Evolutionary conservation across 23 tunicate genomes (phyloP).

Genomic region (Botrylloides violaceus): DNA sequence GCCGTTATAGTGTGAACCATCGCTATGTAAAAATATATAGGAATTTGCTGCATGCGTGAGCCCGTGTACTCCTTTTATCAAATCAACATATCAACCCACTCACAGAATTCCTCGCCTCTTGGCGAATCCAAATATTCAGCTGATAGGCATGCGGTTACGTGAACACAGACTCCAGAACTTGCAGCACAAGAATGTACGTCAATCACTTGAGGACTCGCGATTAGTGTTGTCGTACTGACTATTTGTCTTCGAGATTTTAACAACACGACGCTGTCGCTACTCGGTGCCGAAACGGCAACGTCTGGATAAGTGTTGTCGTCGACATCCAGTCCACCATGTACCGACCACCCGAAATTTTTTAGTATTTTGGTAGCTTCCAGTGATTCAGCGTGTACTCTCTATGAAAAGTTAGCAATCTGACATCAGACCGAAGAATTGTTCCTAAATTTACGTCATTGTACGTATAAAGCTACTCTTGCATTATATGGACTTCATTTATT

Average conservation of each 20-base stretch:
- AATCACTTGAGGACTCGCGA: not conserved
- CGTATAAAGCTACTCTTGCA: no score
- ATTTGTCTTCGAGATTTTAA: not conserved
- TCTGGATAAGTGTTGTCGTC: constrained; percentile 18
- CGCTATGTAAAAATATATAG: not conserved
- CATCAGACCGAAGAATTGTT: no score
- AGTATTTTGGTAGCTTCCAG: not conserved
- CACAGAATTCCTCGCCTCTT: not conserved
- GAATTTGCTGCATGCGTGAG: not conserved
- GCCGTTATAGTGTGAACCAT: constrained; percentile 4
- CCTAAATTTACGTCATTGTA: no score
- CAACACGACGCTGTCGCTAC: constrained; percentile 12
- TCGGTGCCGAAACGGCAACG: constrained; percentile 8
- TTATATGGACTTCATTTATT: no score
- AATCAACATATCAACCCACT: not conserved
- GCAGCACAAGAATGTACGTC: constrained; percentile 7
- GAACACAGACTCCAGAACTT: not conserved
- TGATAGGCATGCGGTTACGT: constrained; percentile 2
- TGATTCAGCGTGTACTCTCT: not conserved
- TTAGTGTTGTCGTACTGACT: not conserved
- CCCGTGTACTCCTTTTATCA: not conserved
- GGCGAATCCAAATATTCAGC: not conserved
- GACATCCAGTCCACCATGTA: constrained; percentile 9
- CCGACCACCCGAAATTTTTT: constrained; percentile 4
- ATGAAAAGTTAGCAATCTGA: no score